Evolutionary conservation across 2,888 invertebrate species (phyloP).

Genomic region (Drosophila hamatofila): DNA sequence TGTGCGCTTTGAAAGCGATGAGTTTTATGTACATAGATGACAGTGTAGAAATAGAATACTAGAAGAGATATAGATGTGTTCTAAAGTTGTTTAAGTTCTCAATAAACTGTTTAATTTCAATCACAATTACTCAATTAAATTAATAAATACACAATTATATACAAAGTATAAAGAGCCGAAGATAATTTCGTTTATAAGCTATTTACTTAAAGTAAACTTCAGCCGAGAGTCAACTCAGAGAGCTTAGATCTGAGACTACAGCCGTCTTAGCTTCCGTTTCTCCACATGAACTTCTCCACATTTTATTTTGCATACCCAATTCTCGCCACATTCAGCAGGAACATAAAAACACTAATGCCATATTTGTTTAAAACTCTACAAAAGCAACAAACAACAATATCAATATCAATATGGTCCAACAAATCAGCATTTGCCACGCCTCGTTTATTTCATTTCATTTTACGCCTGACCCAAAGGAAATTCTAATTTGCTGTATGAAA

Average conservation of each 20-base stretch:
- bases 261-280: neutral
- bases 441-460: slow-evolving; percentile 7
- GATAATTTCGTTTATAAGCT: too few relatives aligned
- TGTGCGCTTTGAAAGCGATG: neutral
- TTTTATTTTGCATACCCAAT: neutral
- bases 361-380: neutral
- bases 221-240: too few relatives aligned
- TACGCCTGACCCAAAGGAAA: slow-evolving; percentile 24
- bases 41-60: neutral
- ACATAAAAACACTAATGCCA: neutral
- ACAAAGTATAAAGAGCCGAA: too few relatives aligned
- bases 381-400: slow-evolving; percentile 1
- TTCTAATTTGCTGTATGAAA: slow-evolving; percentile 25
- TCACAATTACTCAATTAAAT: too few relatives aligned
- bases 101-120: too few relatives aligned
- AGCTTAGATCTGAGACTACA: too few relatives aligned
- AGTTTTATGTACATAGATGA: neutral
- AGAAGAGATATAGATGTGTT: neutral
- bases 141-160: too few relatives aligned
- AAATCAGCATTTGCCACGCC: neutral
- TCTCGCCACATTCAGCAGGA: neutral
- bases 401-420: neutral
- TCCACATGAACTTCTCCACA: neutral
- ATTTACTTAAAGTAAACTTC: too few relatives aligned
- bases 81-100: too few relatives aligned